phyloP scores from a whole-genome alignment of 2,113 vertebrate genomes.

The Astatoreochromis straeleni region DNA sequence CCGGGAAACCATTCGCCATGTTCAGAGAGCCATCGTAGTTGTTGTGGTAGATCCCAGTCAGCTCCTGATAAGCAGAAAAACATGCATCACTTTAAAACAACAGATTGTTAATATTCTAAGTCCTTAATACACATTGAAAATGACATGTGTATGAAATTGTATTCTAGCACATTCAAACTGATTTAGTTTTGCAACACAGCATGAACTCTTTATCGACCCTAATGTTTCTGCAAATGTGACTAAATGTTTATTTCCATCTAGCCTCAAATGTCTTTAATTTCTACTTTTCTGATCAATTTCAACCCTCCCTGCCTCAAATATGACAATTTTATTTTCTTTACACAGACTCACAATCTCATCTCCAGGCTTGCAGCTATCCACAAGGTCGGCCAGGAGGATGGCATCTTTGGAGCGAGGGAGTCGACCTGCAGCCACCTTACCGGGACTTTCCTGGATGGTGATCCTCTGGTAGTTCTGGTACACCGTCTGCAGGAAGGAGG shows the following conservation, averaged over 20 bases:
- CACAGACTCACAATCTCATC: conserved; percentile 88
- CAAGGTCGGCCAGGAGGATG: conserved; percentile 90
- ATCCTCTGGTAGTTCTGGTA: conserved; percentile 99
- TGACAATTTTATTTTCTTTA: accelerated
- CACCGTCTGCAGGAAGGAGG: conserved; percentile 75
- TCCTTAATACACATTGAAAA: not conserved
- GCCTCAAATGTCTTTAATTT: not conserved
- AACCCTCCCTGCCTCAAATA: not conserved
- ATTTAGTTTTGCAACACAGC: not conserved
- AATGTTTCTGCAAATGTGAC: not conserved
- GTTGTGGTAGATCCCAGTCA: conserved; percentile 97
- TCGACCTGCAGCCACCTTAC: conserved; percentile 90
- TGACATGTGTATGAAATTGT: not conserved
- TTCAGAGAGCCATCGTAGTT: conserved; percentile 97
- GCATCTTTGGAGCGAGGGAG: conserved; percentile 95
- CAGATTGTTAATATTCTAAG: not conserved
- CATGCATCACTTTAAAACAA: not conserved
- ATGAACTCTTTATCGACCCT: not conserved
- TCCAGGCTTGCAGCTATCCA: conserved; percentile 93
- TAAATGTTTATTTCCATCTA: not conserved
- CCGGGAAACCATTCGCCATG: conserved; percentile 89
- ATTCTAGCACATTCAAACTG: not conserved
- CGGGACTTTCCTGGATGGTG: conserved; percentile 94
- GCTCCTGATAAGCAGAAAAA: conserved; percentile 72
- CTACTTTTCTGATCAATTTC: not conserved